Percentiles rank a stretch among this genome's conserved stretches.
Conservation (phyloP, 2,888 invertebrate species). For the Ichneumoninae sp. region DNA sequence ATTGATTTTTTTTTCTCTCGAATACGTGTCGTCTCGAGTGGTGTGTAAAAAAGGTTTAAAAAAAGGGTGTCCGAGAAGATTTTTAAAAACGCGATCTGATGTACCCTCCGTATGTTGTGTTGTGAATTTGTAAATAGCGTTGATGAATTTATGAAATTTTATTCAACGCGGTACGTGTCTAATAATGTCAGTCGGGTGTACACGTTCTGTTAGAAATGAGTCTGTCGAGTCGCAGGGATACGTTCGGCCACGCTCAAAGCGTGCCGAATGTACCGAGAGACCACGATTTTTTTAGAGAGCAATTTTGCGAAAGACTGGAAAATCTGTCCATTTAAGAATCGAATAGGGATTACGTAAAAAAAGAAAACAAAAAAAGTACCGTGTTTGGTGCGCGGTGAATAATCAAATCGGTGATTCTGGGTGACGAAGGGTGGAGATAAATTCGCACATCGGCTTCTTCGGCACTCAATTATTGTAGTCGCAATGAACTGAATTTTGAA, state of each 20-base stretch:
- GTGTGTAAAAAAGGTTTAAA: constrained; percentile 25
- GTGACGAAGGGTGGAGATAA: not conserved
- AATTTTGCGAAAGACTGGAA: constrained; percentile 79
- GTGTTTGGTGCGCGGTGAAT: constrained; percentile 31
- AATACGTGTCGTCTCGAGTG: constrained; percentile 4
- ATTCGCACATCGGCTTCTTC: constrained; percentile 54
- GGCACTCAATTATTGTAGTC: constrained; percentile 47
- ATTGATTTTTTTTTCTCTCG: not conserved
- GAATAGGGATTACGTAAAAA: constrained; percentile 67
- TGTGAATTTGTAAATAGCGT: constrained; percentile 69
- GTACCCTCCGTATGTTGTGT: constrained; percentile 68
- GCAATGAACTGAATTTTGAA: constrained; percentile 21
- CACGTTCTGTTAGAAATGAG: constrained; percentile 35
- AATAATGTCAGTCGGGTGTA: constrained; percentile 35
- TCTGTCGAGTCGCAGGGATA: not conserved
- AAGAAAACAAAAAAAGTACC: constrained; percentile 19
- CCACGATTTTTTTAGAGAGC: constrained; percentile 58
- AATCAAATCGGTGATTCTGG: constrained; percentile 59
- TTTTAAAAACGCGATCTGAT: constrained; percentile 62
- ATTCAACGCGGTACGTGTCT: constrained; percentile 36
- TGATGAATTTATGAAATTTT: constrained; percentile 53
- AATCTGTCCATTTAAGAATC: constrained; percentile 81
- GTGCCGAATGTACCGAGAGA: constrained; percentile 41
- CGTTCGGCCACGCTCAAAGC: constrained; percentile 26
- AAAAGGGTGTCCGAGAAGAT: constrained; percentile 40